These are phyloP conservation scores for Chaetorhynchus papuensis DNA, from an alignment of 2,113 vertebrate species.

Conservation along the genomic window DNA sequence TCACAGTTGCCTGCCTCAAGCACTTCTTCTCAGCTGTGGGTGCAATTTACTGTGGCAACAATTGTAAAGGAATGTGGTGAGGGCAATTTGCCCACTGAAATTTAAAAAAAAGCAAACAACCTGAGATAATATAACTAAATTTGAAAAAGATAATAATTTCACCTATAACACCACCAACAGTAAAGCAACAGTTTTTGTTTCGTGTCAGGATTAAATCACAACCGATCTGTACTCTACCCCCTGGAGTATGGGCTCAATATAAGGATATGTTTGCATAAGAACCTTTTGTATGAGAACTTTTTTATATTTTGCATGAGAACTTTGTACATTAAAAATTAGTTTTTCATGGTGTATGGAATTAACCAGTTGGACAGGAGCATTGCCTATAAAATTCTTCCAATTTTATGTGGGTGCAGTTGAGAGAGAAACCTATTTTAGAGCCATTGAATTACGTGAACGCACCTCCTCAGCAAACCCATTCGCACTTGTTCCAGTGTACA, in stretches of 20 bases:
- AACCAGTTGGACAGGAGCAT: neutral
- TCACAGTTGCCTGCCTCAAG: neutral
- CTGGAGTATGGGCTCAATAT: neutral
- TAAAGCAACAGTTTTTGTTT: neutral
- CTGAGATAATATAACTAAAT: neutral
- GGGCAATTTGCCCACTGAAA: neutral
- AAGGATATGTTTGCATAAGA: neutral
- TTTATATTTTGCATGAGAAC: neutral
- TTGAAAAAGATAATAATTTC: neutral
- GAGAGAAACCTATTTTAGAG: neutral
- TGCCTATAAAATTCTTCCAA: neutral
- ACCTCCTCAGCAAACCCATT: neutral
- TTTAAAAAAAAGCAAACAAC: no score
- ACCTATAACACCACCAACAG: neutral
- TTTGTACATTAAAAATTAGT: neutral
- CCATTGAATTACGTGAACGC: neutral
- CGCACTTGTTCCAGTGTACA: neutral
- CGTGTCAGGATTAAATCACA: neutral
- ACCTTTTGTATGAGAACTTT: neutral
- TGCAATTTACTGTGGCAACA: neutral
- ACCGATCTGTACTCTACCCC: neutral
- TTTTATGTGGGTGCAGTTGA: neutral
- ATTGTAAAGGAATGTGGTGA: neutral
- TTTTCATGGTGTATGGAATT: neutral
- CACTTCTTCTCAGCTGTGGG: neutral